Conservation (phyloP, 2,113 vertebrate genomes). For the Leiothrix lutea region DNA sequence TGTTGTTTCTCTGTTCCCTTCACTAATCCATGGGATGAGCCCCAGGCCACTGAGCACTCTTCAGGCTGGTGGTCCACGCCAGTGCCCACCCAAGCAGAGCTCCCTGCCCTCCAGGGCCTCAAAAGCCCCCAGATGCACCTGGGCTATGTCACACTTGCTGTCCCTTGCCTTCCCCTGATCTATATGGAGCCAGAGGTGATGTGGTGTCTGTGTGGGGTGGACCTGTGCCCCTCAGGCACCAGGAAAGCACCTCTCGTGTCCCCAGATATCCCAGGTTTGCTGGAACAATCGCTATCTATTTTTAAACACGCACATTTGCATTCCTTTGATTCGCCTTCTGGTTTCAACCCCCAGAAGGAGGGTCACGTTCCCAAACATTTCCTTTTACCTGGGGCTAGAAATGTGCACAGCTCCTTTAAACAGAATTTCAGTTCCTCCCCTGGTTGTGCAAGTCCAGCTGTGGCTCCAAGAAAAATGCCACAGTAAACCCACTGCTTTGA, state of each 20-base stretch:
- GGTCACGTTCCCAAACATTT: background rate
- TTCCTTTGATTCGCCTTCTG: constrained; percentile 52
- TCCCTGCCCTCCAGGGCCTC: background rate
- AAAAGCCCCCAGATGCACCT: background rate
- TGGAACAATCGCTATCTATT: background rate
- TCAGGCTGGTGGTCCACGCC: background rate
- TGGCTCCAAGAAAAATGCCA: constrained; percentile 30
- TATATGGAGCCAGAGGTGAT: background rate
- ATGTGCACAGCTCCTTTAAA: constrained; percentile 12
- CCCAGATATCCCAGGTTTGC: background rate
- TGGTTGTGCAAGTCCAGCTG: constrained; percentile 21
- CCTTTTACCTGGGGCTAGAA: constrained; percentile 48
- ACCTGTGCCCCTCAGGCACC: background rate
- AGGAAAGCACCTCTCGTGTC: background rate
- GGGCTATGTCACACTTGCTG: background rate
- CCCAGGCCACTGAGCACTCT: background rate
- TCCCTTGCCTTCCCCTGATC: background rate
- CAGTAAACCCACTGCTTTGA: background rate
- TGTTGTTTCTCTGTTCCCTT: fast-evolving
- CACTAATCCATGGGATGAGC: background rate
- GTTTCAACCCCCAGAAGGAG: constrained; percentile 22
- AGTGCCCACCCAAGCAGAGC: background rate
- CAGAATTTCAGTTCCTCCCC: background rate
- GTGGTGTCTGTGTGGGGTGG: background rate
- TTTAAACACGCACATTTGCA: constrained; percentile 36